Evolutionary conservation across 2,113 vertebrate genomes (phyloP).

Genomic region (Alectura lathami): DNA sequence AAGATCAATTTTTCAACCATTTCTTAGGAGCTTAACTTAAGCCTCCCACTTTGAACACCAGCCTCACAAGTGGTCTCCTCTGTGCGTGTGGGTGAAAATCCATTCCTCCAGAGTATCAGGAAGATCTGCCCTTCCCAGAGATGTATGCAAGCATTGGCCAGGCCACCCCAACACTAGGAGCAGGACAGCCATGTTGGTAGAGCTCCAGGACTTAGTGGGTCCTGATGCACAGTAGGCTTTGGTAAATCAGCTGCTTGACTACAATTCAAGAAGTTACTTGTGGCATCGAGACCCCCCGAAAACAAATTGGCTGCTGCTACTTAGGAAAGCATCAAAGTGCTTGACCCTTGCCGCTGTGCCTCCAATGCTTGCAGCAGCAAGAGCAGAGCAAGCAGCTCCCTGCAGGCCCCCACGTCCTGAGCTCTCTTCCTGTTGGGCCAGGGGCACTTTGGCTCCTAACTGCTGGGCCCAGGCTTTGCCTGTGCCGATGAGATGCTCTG

Average conservation of each 20-base stretch:
- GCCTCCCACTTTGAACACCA: neutral
- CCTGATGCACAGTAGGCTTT: neutral
- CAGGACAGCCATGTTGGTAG: neutral
- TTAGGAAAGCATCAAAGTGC: fast-evolving
- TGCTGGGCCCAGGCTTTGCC: neutral
- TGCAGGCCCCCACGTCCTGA: neutral
- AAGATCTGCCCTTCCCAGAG: neutral
- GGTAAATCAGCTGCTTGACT: neutral
- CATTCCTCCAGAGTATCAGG: fast-evolving
- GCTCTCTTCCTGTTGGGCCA: neutral
- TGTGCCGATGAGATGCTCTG: neutral
- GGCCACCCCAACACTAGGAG: neutral
- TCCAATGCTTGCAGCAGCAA: fast-evolving
- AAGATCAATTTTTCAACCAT: neutral
- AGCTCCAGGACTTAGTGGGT: neutral
- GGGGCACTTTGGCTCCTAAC: neutral
- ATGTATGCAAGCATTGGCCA: neutral
- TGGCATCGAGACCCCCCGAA: neutral
- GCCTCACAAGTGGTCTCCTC: neutral
- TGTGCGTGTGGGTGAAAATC: neutral
- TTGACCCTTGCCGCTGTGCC: neutral
- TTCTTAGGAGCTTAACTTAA: neutral
- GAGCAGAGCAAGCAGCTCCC: neutral
- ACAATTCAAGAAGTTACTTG: neutral
- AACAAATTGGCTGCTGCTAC: fast-evolving